Conservation (phyloP, 2,888 invertebrate genomes). For the Prosapia bicincta region DNA sequence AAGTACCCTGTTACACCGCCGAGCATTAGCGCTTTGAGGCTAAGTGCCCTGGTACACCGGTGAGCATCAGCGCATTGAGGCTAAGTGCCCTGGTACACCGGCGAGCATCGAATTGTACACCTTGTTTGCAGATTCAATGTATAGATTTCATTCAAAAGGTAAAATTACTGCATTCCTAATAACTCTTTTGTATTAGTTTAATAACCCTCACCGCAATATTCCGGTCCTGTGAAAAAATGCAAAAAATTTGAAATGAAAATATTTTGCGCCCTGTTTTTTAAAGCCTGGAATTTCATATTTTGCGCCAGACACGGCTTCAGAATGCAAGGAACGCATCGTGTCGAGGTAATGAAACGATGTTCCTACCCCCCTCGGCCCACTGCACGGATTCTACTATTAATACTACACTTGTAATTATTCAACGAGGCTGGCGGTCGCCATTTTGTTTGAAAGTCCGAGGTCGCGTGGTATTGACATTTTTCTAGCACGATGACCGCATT, state of each 20-base stretch:
- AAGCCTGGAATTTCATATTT: background rate
- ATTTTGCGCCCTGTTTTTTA: background rate
- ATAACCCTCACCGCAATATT: too few relatives aligned
- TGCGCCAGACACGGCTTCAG: background rate
- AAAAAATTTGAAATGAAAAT: background rate
- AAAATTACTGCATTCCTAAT: too few relatives aligned
- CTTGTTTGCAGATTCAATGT: too few relatives aligned
- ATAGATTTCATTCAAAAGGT: too few relatives aligned
- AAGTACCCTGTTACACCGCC: too few relatives aligned
- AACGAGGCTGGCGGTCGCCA: background rate
- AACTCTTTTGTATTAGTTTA: too few relatives aligned
- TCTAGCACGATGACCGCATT: background rate
- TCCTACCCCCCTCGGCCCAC: background rate
- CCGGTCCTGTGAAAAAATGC: background rate
- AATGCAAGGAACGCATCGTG: background rate
- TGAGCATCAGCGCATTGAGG: too few relatives aligned
- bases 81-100: too few relatives aligned
- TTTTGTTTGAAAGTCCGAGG: conserved; percentile 2
- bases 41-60: too few relatives aligned
- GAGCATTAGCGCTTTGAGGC: too few relatives aligned
- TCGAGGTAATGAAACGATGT: background rate
- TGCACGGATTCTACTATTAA: background rate
- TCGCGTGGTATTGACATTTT: background rate
- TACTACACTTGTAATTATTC: background rate
- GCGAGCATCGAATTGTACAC: too few relatives aligned